Percentiles rank a stretch among this genome's conserved stretches.
phyloP scores from a whole-genome alignment of 2,888 invertebrate genomes.

The Microplitis deprimator region DNA sequence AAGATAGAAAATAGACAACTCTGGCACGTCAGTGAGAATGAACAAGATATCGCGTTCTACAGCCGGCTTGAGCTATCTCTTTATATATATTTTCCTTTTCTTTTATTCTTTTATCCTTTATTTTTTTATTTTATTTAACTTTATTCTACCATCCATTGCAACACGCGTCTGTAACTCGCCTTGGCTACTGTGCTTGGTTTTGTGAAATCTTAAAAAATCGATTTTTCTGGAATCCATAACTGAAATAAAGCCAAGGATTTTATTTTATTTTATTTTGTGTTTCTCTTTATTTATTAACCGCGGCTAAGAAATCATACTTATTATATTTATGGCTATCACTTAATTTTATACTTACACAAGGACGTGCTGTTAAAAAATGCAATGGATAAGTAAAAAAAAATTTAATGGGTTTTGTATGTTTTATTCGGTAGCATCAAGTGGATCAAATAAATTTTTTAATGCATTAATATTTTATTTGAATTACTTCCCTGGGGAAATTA shows the following conservation, averaged over 20 bases:
- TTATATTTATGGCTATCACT: background rate
- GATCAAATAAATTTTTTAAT: too few relatives aligned
- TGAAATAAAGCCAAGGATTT: constrained; percentile 20
- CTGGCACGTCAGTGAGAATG: constrained; percentile 28
- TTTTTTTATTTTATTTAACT: constrained; percentile 6
- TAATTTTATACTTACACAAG: background rate
- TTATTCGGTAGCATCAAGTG: too few relatives aligned
- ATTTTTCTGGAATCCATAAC: constrained; percentile 27
- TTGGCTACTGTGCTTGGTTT: constrained; percentile 35
- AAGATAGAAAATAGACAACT: constrained; percentile 2
- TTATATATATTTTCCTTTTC: background rate
- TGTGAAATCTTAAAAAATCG: constrained; percentile 28
- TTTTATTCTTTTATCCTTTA: constrained; percentile 2
- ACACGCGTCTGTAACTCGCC: constrained; percentile 1
- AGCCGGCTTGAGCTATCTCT: constrained; percentile 27
- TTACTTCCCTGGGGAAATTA: too few relatives aligned
- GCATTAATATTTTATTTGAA: too few relatives aligned
- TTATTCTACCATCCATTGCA: constrained; percentile 3
- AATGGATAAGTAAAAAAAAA: background rate
- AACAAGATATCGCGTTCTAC: constrained; percentile 37
- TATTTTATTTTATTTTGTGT: constrained; percentile 1
- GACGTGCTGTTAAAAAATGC: background rate
- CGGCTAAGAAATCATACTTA: background rate
- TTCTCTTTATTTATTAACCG: background rate
- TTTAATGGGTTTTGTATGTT: background rate